phyloP scores from a whole-genome alignment of 2,113 vertebrate species.

The Probosciger aterrimus region DNA sequence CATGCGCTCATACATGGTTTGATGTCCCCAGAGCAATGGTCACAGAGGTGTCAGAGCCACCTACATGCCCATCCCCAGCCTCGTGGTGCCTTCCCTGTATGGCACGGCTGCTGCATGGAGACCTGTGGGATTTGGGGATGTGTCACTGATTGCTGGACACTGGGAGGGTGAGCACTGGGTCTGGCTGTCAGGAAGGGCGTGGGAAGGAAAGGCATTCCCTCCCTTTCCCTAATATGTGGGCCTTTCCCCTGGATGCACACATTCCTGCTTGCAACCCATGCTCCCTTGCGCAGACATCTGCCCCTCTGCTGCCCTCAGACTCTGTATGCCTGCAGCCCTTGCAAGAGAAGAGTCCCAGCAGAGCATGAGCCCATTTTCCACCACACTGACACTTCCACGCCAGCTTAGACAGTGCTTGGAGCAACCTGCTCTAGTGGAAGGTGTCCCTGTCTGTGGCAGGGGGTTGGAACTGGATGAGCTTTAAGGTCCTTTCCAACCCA shows the following conservation, averaged over 20 bases:
- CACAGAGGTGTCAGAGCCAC: not conserved
- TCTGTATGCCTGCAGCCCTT: not conserved
- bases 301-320: too few relatives aligned
- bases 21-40: not conserved
- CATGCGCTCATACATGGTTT: not conserved
- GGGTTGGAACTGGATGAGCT: not conserved
- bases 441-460: not conserved
- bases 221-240: accelerated
- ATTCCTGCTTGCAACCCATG: accelerated
- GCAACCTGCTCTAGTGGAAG: not conserved
- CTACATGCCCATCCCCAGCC: not conserved
- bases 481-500: not conserved
- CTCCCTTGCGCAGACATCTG: too few relatives aligned
- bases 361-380: not conserved
- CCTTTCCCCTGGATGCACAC: not conserved
- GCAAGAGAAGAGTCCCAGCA: not conserved
- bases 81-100: not conserved
- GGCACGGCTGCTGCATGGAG: not conserved
- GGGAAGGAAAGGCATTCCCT: not conserved
- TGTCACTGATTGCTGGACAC: not conserved
- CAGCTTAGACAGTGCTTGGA: not conserved
- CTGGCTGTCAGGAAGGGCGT: not conserved
- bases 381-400: not conserved
- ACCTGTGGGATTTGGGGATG: not conserved
- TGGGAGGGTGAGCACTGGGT: not conserved